Base-by-base conservation (phyloP, 2,797 vertebrate species). In the Tenualosa thibaudeaui region DNA sequence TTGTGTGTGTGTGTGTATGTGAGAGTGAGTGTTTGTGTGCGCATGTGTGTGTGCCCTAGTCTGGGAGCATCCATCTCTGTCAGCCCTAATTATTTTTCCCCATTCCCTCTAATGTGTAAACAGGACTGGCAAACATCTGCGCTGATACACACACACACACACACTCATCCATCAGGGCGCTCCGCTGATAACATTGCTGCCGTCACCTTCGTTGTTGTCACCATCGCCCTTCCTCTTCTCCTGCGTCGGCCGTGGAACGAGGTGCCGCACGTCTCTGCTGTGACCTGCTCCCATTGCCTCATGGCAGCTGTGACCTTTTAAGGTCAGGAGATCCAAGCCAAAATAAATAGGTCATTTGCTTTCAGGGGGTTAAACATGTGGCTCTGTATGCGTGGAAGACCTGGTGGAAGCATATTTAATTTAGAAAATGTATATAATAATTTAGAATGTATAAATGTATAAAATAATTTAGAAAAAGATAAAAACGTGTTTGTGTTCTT, bases 21-120 rank as follows among this genome's bases (percentile, higher is more conserved):
- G 83, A 53, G 58, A n/a, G 19, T 60, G 58, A n/a, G 56, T n/a
- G 56, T 58, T 17, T 58, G 56, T 60, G 58, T 62, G 60, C 24
- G n/a, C 37, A 12, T 71, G 26, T 71, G 26, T 71, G 65, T 37
- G 65, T 12, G 68, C 62, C 75, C 83, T 84, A 53, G 17, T 56
- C 26, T 81, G 83, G 82, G 62, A 15, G 26, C 81, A 87, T 86
- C 62, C 65, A 81, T 89, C 88, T 86, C 50, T 85, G 86, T 90
- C 88, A 85, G 65, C 58, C 60, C 88, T 88, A 54, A 88, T 89
- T 85, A 85, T 82, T 82, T 56, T 62, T 43, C 81, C 81, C 84
- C 85, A 50, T 40, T 88, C 19, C 50, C 71, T 83, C 31, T 89
- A 82, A 82, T n/a, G 58, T 82, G 78, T 68, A 89, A 90, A 89